phyloP scores from a whole-genome alignment of 2,113 vertebrate species.

The Halichoerus grypus region DNA sequence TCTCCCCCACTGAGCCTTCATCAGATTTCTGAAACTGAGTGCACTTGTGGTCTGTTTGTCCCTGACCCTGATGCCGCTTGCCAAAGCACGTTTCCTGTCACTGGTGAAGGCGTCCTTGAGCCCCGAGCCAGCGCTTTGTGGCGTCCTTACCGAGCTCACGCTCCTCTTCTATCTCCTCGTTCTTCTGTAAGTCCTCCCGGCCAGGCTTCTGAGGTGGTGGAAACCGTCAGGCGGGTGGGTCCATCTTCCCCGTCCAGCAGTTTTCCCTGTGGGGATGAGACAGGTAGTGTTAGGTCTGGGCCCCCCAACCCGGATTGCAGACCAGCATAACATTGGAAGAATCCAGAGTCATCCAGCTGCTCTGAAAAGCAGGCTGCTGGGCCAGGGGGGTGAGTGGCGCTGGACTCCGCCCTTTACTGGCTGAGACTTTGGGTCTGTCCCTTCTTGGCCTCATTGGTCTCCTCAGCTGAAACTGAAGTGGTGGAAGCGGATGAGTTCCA shows the following conservation, averaged over 20 bases:
- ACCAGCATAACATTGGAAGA: background rate
- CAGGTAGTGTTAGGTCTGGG: background rate
- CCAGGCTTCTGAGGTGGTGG: background rate
- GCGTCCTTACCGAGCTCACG: accelerated
- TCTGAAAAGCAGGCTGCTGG: background rate
- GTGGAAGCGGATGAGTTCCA: no score
- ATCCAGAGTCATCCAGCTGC: background rate
- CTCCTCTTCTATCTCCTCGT: accelerated
- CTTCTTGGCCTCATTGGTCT: background rate
- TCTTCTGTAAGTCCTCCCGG: background rate
- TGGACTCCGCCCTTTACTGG: background rate
- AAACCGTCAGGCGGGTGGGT: accelerated
- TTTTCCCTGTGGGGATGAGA: background rate
- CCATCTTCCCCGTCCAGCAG: background rate
- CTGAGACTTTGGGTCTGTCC: background rate
- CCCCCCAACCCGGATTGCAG: background rate
- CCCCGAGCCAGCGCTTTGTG: background rate
- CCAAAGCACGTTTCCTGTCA: accelerated
- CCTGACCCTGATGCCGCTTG: accelerated
- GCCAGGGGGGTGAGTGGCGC: background rate
- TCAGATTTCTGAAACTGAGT: background rate
- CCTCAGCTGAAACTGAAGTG: background rate
- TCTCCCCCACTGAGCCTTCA: background rate
- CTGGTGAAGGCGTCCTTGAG: background rate
- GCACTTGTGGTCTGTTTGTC: background rate